A percentile compares a stretch with the other conserved stretches of the same genome.
phyloP scores from a whole-genome alignment of 2,113 vertebrate species.

The Notechis scutatus region DNA sequence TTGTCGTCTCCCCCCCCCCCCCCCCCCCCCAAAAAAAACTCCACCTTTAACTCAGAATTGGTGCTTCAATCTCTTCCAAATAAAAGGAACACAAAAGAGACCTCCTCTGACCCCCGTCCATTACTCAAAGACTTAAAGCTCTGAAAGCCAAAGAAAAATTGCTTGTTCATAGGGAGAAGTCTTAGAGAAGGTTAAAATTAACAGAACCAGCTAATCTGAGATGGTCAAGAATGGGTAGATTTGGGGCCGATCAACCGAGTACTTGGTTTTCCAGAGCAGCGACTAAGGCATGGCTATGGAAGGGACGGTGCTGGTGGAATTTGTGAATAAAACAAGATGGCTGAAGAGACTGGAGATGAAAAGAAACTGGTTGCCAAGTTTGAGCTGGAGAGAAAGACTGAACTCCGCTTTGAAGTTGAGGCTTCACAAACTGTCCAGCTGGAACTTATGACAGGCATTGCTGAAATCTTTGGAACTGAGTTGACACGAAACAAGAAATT shows the following conservation, averaged over 20 bases:
- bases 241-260: no score
- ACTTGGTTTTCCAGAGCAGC: no score
- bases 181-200: background rate
- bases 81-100: conserved; percentile 50
- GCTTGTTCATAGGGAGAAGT: background rate
- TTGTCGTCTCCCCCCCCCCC: no score
- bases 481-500: conserved; percentile 96
- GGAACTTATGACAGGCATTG: conserved; percentile 89
- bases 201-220: conserved; percentile 13
- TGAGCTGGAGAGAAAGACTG: conserved; percentile 93
- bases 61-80: conserved; percentile 59
- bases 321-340: conserved; percentile 48
- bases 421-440: conserved; percentile 84
- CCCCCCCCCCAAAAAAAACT: no score
- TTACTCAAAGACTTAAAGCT: conserved; percentile 27
- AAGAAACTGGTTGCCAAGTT: conserved; percentile 85
- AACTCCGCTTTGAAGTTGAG: conserved; percentile 95
- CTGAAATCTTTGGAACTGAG: conserved; percentile 94
- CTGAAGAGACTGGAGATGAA: conserved; percentile 68
- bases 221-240: background rate
- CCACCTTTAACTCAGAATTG: conserved; percentile 69
- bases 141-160: background rate
- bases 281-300: no score
- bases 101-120: conserved; percentile 32
- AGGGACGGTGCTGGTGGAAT: no score